A percentile compares a stretch with the other conserved stretches of the same genome.
These are phyloP conservation scores for Lutjanus campechanus DNA, from an alignment of 2,797 vertebrate species.

Conservation along the genomic window DNA sequence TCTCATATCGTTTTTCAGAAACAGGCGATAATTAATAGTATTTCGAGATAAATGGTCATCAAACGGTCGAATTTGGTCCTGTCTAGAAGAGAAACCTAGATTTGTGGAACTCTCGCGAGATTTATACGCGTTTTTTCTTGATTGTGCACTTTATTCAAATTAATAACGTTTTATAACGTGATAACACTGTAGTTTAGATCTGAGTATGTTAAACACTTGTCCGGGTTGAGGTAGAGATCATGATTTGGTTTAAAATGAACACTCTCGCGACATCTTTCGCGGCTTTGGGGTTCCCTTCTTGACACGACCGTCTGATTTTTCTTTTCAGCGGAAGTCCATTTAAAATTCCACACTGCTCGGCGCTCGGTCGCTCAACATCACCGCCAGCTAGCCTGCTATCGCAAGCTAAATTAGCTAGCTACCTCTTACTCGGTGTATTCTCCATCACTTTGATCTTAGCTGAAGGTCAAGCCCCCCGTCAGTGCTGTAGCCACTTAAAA, in stretches of 20 bases:
- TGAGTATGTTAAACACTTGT: no score
- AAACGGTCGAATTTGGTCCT: not conserved
- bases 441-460: conserved; percentile 67
- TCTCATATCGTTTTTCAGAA: fast-evolving
- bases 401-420: conserved; percentile 75
- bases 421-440: conserved; percentile 56
- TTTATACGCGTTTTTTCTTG: no score
- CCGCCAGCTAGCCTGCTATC: conserved; percentile 59
- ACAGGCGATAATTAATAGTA: fast-evolving
- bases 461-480: conserved; percentile 71
- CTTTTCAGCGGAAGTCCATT: conserved; percentile 61
- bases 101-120: no score
- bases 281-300: no score
- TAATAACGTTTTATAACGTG: no score
- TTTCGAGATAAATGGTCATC: not conserved
- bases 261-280: no score
- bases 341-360: conserved; percentile 15
- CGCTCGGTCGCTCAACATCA: conserved; percentile 11
- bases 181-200: no score
- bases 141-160: no score
- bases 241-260: no score
- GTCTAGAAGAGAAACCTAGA: no score
- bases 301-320: not conserved
- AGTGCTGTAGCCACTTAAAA: not conserved
- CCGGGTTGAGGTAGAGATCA: no score